phyloP scores from a whole-genome alignment of 1,140 invertebrate species.

The Ridgeia piscesae region DNA sequence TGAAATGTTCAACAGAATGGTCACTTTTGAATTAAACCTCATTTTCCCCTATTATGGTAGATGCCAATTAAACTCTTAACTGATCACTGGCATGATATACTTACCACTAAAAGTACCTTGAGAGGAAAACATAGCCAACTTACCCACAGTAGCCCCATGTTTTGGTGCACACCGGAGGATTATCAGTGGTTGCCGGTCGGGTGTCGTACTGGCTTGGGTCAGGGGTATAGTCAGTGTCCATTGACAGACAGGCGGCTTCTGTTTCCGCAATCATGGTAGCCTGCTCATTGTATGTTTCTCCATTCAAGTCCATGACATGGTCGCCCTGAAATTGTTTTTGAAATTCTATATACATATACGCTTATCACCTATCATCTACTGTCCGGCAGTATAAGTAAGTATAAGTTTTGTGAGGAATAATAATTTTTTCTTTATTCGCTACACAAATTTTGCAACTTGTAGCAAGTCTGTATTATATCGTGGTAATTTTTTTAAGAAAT shows the following conservation, averaged over 20 bases:
- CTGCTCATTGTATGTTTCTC: slow-evolving; percentile 8
- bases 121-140: background rate
- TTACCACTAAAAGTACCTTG: background rate
- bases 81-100: background rate
- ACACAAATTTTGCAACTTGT: too few species aligned
- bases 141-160: background rate
- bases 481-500: too few species aligned
- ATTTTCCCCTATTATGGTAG: background rate
- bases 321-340: background rate
- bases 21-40: background rate
- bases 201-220: background rate
- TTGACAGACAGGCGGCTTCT: slow-evolving; percentile 2
- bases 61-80: background rate
- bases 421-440: too few species aligned
- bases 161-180: background rate
- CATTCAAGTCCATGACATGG: slow-evolving; percentile 14
- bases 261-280: background rate
- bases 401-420: too few species aligned
- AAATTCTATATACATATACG: background rate
- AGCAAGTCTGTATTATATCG: too few species aligned
- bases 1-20: too few species aligned
- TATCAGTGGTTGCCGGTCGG: background rate
- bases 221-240: slow-evolving; percentile 11
- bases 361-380: too few species aligned
- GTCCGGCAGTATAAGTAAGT: too few species aligned